Percentiles rank a stretch among this genome's conserved stretches.
phyloP scores from a whole-genome alignment of 2,797 vertebrate species.

The Alosa sapidissima region DNA sequence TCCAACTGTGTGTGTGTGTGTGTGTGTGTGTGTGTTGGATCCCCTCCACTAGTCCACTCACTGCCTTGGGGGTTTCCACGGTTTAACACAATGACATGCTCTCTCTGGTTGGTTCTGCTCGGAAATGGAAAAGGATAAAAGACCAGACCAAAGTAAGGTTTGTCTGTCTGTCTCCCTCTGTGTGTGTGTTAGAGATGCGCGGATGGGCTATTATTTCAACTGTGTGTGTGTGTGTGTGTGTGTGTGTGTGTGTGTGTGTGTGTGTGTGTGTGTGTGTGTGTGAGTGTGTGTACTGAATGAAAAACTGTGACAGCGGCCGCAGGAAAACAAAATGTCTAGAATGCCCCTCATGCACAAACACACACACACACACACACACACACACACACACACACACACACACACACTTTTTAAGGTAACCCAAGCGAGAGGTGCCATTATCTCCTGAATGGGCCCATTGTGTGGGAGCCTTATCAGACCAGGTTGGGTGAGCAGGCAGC shows the following conservation, averaged over 20 bases:
- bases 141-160: too few relatives aligned
- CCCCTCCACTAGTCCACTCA: not conserved
- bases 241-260: not conserved
- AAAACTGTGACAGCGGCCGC: not conserved
- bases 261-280: not conserved
- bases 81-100: not conserved
- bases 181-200: not conserved
- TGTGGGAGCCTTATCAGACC: slow-evolving; percentile 57
- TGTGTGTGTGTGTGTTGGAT: slow-evolving; percentile 11
- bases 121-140: too few relatives aligned
- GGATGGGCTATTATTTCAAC: too few relatives aligned
- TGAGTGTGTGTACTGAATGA: not conserved
- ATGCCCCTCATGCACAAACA: not conserved
- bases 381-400: not conserved
- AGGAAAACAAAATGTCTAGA: not conserved
- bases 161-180: not conserved
- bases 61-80: not conserved
- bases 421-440: slow-evolving; percentile 44
- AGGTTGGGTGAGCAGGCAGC: slow-evolving; percentile 35
- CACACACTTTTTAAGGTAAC: slow-evolving; percentile 30
- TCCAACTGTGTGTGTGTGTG: slow-evolving; percentile 8
- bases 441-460: slow-evolving; percentile 62
- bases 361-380: not conserved
- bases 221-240: not conserved
- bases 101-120: not conserved